Evolutionary conservation across 2,113 vertebrate species (phyloP), one percentile per base, ranked within the genome.

Genomic region (Charadrius vociferus): DNA sequence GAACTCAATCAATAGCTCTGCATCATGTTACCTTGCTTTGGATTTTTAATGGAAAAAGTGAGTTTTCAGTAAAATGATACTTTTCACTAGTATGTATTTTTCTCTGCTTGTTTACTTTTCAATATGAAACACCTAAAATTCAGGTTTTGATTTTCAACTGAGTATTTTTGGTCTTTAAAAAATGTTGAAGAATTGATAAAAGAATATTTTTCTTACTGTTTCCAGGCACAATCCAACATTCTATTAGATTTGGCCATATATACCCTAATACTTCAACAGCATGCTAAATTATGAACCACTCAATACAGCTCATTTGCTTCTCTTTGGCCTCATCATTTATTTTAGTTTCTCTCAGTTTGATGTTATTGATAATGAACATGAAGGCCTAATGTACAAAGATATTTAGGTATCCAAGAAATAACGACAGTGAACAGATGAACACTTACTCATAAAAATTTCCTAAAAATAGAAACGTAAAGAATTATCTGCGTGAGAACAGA

Each of bases 11-110:
- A 37, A 72, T 6, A 85, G 56, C 22, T 90, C 81, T 87, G 89
- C 65, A 61, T 95, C 84, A 39, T n/a, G 77, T 94, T 96, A 95
- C 81, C 30, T 85, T 72, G 66, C 23, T 81, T 91, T 7, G 32
- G 30, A 84, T 80, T 95, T 93, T 89, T 95, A 95, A 96, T 90
- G 62, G 52, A 39, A 95, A 85, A 86, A 93, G 30, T 62, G 22
- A 14, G 13, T 22, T 95, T 81, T 87, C 78, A 45, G 81, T 88
- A 92, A 92, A 95, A 68, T 43, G 16, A 90, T 92, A 88, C 67
- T 91, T 95, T 92, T 84, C 68, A 81, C 18, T 89, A 68, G 23
- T 65, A 47, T 16, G 10, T 39, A 41, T 75, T 94, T 86, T 91
- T 85, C 77, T 79, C 30, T 89, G 72, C 55, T 92, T 91, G 78